Base-by-base conservation (phyloP, 1,140 invertebrate species). In the Lithobius niger region DNA sequence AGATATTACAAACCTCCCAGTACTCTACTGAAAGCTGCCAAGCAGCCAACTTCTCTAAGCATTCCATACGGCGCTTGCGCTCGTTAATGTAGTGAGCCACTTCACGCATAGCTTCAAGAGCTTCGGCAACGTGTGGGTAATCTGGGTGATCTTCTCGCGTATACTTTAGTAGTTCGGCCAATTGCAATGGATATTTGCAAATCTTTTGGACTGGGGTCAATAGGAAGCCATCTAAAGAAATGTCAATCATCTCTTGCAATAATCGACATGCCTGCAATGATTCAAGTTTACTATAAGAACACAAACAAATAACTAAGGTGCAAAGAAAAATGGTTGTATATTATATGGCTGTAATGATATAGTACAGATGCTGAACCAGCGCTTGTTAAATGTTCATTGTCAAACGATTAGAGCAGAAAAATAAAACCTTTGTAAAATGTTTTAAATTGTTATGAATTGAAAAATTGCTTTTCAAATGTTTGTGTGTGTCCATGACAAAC, bases 131-230 rank as follows among this genome's bases (percentile, higher is more conserved):
- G 55, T 77, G 75, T 13, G 70, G 63, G 66, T 80, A 79, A 70
- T 89, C 86, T 6, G 76, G 74, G 70, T 89, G 86, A 54, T 81
- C 78, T n/a, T 74, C 61, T 62, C 73, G 67, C 2, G 82, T 83
- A 59, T 84, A 82, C 66, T 89, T 90, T 18, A 89, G 74, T 43
- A 93, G 74, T 72, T 93, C 88, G 27, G 82, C 82, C 52, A 93
- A 73, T 65, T 93, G 89, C 22, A 94, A 75, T 13, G 88, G 89
- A 70, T 93, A 94, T 68, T 92, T 89, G 71, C 89, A 94, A 61
- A 94, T 91, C 68, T 88, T 82, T 71, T 94, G 89, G 22, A 94
- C 84, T 0, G 89, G 89, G 0, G 87, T 88, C 36, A 94, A 70
- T 15, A 94, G 72, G 71, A 91, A 92, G 15, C 88, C 88, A 62